Evolutionary conservation across 2,888 invertebrate species (phyloP).

Genomic region (Coelinius sp.): DNA sequence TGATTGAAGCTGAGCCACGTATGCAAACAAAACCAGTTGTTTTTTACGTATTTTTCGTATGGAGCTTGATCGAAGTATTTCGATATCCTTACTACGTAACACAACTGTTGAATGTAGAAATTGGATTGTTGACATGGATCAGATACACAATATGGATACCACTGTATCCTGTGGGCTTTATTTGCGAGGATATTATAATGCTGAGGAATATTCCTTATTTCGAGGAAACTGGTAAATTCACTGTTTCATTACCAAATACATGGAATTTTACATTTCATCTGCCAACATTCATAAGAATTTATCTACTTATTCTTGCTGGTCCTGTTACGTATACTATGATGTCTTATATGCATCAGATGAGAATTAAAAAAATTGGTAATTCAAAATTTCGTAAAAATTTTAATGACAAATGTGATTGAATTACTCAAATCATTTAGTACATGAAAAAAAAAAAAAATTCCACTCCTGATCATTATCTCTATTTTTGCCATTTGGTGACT

Average conservation of each 20-base stretch:
- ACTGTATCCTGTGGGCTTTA: slow-evolving; percentile 90
- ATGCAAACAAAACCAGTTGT: slow-evolving; percentile 91
- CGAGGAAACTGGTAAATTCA: slow-evolving; percentile 85
- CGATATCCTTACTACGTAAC: slow-evolving; percentile 95
- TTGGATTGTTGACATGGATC: slow-evolving; percentile 88
- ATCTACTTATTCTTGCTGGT: slow-evolving; percentile 82
- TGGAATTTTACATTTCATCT: slow-evolving; percentile 91
- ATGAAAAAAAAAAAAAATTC: too few species aligned
- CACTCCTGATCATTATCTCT: too few species aligned
- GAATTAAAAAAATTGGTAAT: slow-evolving; percentile 77
- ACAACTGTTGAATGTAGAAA: slow-evolving; percentile 82
- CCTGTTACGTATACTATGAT: slow-evolving; percentile 85
- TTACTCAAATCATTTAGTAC: too few species aligned
- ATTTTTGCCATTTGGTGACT: too few species aligned
- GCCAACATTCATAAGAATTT: slow-evolving; percentile 83
- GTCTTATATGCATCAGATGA: slow-evolving; percentile 86
- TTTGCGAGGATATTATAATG: slow-evolving; percentile 88
- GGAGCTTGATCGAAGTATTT: slow-evolving; percentile 87
- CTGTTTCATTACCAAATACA: slow-evolving; percentile 84
- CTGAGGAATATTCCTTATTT: slow-evolving; percentile 90
- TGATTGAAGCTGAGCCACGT: slow-evolving; percentile 87
- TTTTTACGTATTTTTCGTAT: slow-evolving; percentile 89
- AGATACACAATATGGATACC: slow-evolving; percentile 95
- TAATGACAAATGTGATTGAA: neutral
- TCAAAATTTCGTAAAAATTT: neutral